phyloP scores from a whole-genome alignment of 2,888 invertebrate genomes.

The Yponomeuta evonymella region DNA sequence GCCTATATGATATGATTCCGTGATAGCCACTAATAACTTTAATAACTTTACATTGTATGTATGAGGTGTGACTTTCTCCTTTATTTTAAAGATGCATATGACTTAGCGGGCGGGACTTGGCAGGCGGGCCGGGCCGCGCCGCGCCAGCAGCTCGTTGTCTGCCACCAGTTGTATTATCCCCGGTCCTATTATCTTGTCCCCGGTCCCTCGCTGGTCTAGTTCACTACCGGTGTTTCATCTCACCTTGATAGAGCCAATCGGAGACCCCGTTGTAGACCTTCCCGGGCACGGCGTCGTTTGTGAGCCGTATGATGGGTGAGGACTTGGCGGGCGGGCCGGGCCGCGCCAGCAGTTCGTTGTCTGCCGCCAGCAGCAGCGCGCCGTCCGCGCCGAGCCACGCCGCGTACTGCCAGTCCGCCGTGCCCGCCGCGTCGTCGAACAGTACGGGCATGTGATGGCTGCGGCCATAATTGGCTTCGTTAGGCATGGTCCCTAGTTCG shows the following conservation, averaged over 20 bases:
- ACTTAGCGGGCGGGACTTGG: too few species aligned
- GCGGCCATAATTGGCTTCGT: constrained; percentile 24
- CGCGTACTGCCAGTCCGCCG: constrained; percentile 87
- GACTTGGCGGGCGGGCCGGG: constrained; percentile 82
- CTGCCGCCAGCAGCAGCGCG: constrained; percentile 85
- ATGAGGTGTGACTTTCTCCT: too few species aligned
- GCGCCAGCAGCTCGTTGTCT: constrained; percentile 76
- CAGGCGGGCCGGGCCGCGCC: constrained; percentile 57
- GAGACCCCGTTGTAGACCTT: constrained; percentile 94
- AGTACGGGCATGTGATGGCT: constrained; percentile 91
- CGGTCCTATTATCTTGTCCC: too few species aligned
- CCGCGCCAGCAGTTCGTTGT: constrained; percentile 92
- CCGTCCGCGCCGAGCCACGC: constrained; percentile 88
- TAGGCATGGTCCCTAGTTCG: too few species aligned
- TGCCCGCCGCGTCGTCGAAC: constrained; percentile 82
- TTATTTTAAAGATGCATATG: too few species aligned
- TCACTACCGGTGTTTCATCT: background rate
- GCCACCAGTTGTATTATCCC: too few species aligned
- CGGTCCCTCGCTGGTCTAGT: too few species aligned
- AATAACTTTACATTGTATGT: too few species aligned
- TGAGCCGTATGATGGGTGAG: constrained; percentile 80
- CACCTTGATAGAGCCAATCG: constrained; percentile 98
- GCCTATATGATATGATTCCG: too few species aligned
- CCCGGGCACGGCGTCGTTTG: constrained; percentile 85
- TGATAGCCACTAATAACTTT: too few species aligned